A percentile compares a stretch with the other conserved stretches of the same genome.
Conservation (phyloP, 2,113 vertebrate species). For the Cyphomyrus plagiostoma region DNA sequence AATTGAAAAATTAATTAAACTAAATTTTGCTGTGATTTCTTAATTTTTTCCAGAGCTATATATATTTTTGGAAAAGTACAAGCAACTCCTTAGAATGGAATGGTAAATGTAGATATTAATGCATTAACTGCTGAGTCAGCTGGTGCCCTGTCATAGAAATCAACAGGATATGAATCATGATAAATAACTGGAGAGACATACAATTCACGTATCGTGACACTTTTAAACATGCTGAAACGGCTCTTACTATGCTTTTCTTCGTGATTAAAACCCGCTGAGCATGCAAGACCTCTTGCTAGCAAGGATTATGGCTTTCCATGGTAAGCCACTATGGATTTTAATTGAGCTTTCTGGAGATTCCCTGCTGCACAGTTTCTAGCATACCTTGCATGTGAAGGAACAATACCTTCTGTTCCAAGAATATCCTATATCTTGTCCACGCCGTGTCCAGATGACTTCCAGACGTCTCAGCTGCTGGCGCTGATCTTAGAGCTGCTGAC, state of each 20-base stretch:
- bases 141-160: neutral
- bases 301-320: neutral
- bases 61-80: neutral
- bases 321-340: neutral
- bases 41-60: no score
- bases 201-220: neutral
- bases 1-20: no score
- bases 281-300: neutral
- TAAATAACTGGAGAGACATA: neutral
- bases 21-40: no score
- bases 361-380: neutral
- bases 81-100: neutral
- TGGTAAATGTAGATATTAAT: neutral
- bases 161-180: neutral
- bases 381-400: neutral
- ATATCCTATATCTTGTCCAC: neutral
- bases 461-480: conserved; percentile 91
- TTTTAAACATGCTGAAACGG: neutral
- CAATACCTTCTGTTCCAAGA: neutral
- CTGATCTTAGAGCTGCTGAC: conserved; percentile 93
- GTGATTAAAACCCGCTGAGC: neutral
- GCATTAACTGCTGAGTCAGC: neutral
- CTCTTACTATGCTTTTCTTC: neutral
- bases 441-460: conserved; percentile 83
- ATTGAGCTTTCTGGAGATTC: neutral